Percentiles rank a stretch among this genome's conserved stretches.
Conservation (phyloP, 2,888 invertebrate genomes). For the Andricus curvator region DNA sequence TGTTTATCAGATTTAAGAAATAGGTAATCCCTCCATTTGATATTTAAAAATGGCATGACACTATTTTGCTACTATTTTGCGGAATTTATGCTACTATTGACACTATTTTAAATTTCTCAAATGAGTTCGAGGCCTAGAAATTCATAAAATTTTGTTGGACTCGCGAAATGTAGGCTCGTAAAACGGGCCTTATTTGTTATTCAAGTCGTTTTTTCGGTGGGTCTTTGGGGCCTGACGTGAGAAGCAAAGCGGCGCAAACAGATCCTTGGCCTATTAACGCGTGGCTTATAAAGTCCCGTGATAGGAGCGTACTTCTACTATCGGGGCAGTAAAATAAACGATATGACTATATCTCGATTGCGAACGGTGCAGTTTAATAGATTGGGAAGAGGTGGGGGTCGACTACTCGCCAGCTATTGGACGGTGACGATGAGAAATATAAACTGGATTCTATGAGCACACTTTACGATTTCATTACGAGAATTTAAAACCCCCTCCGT, state of each 20-base stretch:
- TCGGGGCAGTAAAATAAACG: conserved; percentile 42
- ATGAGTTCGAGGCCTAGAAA: background rate
- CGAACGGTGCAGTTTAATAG: background rate
- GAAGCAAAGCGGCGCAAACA: conserved; percentile 4
- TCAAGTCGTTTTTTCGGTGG: background rate
- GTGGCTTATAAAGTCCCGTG: conserved; percentile 46
- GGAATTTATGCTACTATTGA: no score
- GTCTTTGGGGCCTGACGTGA: background rate
- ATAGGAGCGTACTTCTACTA: conserved; percentile 11
- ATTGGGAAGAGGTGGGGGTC: background rate
- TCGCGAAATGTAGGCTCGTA: background rate
- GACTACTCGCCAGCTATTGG: conserved; percentile 29
- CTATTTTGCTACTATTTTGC: no score
- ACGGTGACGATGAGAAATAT: conserved; percentile 49
- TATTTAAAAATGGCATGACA: no score
- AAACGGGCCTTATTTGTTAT: conserved; percentile 22
- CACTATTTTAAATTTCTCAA: no score
- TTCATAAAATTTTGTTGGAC: background rate
- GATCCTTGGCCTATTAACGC: conserved; percentile 44
- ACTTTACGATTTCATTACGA: conserved; percentile 63
- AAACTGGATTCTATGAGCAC: conserved; percentile 54
- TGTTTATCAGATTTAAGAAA: no score
- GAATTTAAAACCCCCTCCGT: conserved; percentile 59
- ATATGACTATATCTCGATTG: conserved; percentile 48
- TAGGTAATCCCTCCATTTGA: no score